phyloP scores from a whole-genome alignment of 2,888 invertebrate genomes.

The Dicyrtoma fusca region DNA sequence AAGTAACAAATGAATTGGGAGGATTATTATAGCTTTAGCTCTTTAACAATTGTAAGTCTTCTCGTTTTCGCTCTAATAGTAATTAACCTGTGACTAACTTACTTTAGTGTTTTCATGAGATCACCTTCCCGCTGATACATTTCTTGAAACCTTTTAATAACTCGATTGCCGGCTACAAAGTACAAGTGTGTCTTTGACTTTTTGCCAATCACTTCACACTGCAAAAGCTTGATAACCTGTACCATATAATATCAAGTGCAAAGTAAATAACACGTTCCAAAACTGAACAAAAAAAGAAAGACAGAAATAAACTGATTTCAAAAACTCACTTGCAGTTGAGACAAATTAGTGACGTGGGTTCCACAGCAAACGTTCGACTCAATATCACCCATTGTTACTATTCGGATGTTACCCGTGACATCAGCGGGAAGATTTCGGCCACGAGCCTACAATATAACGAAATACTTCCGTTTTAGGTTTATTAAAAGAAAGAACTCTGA shows the following conservation, averaged over 20 bases:
- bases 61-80: neutral
- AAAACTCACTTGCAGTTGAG: conserved; percentile 63
- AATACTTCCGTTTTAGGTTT: too few species aligned
- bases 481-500: too few species aligned
- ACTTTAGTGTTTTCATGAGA: conserved; percentile 74
- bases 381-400: conserved; percentile 74
- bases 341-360: conserved; percentile 78
- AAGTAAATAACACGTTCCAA: too few species aligned
- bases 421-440: conserved; percentile 74
- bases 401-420: conserved; percentile 74
- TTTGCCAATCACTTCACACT: conserved; percentile 61
- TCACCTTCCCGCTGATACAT: conserved; percentile 71
- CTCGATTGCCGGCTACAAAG: conserved; percentile 75
- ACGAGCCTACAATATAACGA: conserved; percentile 67
- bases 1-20: too few species aligned
- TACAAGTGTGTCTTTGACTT: conserved; percentile 64
- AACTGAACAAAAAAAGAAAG: too few species aligned
- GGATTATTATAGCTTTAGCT: neutral
- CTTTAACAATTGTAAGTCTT: neutral
- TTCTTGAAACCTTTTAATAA: conserved; percentile 66
- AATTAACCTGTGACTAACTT: too few species aligned
- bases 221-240: conserved; percentile 65
- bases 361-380: conserved; percentile 87
- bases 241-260: too few species aligned
- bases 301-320: too few species aligned